Evolutionary conservation across 2,113 vertebrate genomes (phyloP), one percentile per base, ranked within the genome.

Genomic region (Rousettus leschenaultii): DNA sequence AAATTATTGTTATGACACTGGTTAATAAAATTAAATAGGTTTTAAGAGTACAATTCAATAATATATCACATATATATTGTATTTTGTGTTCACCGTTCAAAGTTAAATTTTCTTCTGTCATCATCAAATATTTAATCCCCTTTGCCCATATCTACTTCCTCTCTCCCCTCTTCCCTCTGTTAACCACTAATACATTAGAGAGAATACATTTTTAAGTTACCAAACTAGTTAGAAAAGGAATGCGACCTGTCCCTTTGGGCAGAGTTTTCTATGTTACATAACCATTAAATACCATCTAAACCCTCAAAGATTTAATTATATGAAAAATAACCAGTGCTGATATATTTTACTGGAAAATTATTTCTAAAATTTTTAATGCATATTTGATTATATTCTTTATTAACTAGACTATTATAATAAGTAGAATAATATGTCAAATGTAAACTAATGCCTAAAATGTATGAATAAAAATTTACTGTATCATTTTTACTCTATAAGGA

Each of bases 401-500:
- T 70, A 84, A 53, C 26, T 3, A 85, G 24, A 13, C 26, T 59
- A n/a, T 55, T 75, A 59, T 33, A 92, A 73, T 70, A 71, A 51
- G 0, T 38, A 68, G 33, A 88, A 35, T 74, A 86, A 35, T 40
- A n/a, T 28, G 8, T 45, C 26, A 55, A 43, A 61, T 57, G 68
- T 79, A 94, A 78, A 45, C 21, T 66, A 66, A 4, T 90, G 33
- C 53, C 30, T n/a, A 68, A 90, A 70, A 68, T 22, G 22, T 68
- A 13, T 45, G 26, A 86, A 1, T 57, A 26, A 30, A 75, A 73
- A 61, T 74, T 78, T 65, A 48, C 63, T 63, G 2, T 66, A 55
- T 73, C 33, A 68, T 38, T 92, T 86, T 95, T 88, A 71, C 14
- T 92, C 83, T 33, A 51, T 80, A 71, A 91, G 48, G 40, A 95